Base-by-base conservation (phyloP, 2,113 vertebrate species). In the Haliaeetus leucogaster region DNA sequence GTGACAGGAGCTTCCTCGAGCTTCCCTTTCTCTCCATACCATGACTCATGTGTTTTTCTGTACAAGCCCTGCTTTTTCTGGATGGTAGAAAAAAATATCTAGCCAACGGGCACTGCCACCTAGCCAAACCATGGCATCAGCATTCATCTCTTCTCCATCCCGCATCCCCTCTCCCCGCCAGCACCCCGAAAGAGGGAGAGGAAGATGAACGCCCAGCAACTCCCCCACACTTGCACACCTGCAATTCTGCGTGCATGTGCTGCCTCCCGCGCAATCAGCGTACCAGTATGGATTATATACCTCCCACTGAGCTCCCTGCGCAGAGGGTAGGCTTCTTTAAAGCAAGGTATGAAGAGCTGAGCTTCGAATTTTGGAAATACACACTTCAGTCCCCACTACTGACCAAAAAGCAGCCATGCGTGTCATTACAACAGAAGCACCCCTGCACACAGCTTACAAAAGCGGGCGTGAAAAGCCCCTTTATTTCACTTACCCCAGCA, bases 1-100 rank as follows among this genome's bases (percentile, higher is more conserved):
- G 74, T 48, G 74, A 63, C 79, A 84, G 72, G 74, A 86, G 4
- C 87, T 95, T 93, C 84, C 84, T 53, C 70, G 84, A 89, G 47
- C 84, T 85, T 87, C 25, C 47, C 56, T 88, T 62, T 86, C 87
- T 74, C 42, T 86, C 67, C n/a, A 15, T 36, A 29, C 32, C 0
- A 0, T 83, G 78, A 90, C 73, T 94, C 53, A 50, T 50, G 30
- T 81, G 48, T 66, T 93, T 90, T 63, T 56, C 40, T 73, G 29
- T 32, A 58, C 58, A 45, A 88, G 25, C 74, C 27, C 72, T 55
- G 43, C 56, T n/a, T 74, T 90, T 87, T 87, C 83, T 85, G 93
- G 25, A 52, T 55, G 42, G 13, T 2, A 21, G 34, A 20, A 67
- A 80, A 91, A 45, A n/a, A 34, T 16, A 43, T 32, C 71, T 70